Conservation (phyloP, 2,113 vertebrate genomes). For the Scartelaos histophorus region DNA sequence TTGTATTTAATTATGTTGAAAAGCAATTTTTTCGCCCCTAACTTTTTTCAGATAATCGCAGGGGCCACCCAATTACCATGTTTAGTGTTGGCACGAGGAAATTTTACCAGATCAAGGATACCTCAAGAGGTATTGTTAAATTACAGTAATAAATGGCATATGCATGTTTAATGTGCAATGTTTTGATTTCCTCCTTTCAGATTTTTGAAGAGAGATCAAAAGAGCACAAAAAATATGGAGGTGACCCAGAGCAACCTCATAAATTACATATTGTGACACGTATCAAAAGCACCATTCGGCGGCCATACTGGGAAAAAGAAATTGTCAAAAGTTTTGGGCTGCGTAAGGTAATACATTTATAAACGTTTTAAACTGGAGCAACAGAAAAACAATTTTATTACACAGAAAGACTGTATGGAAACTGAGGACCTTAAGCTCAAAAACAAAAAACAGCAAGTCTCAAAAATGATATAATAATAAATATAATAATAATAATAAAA, state of each 20-base stretch:
- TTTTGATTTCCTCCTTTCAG: slow-evolving; percentile 60
- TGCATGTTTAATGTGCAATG: neutral
- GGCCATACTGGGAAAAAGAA: slow-evolving; percentile 95
- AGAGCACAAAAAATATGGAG: slow-evolving; percentile 92
- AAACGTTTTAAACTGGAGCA: too few species aligned
- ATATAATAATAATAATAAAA: too few species aligned
- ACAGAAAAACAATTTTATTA: neutral
- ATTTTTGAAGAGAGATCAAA: slow-evolving; percentile 82
- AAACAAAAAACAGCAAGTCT: too few species aligned
- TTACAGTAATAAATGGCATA: neutral
- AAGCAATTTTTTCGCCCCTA: neutral
- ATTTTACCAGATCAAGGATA: slow-evolving; percentile 70
- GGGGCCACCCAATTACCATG: slow-evolving; percentile 35
- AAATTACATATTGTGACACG: slow-evolving; percentile 90
- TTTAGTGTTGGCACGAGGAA: slow-evolving; percentile 61
- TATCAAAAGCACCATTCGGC: slow-evolving; percentile 80
- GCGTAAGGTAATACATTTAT: slow-evolving; percentile 80
- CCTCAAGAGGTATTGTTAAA: slow-evolving; percentile 60
- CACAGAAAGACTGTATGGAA: too few species aligned
- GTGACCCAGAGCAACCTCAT: slow-evolving; percentile 90
- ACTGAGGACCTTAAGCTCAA: too few species aligned
- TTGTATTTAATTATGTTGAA: neutral
- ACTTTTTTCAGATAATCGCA: slow-evolving; percentile 57
- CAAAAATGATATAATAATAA: too few species aligned
- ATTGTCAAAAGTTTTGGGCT: slow-evolving; percentile 83